Conservation (phyloP, 2,888 invertebrate genomes). For the Hyposoter didymator region DNA sequence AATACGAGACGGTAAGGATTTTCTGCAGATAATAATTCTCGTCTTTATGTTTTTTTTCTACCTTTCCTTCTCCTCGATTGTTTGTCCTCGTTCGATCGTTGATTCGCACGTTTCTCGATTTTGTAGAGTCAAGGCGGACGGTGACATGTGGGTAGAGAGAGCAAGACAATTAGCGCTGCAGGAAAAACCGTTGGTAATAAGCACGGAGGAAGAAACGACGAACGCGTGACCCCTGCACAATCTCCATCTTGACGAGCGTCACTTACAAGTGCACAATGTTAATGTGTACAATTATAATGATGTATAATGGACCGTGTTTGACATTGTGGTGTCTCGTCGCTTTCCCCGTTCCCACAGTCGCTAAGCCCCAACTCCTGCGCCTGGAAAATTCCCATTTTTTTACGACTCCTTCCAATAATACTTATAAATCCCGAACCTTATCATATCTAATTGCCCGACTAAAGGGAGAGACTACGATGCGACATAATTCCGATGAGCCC, state of each 20-base stretch:
- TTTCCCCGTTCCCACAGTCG: background rate
- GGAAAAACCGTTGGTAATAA: slow-evolving; percentile 72
- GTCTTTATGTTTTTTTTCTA: background rate
- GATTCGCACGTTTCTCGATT: slow-evolving; percentile 26
- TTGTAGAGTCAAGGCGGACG: slow-evolving; percentile 80
- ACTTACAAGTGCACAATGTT: slow-evolving; percentile 74
- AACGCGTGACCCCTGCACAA: slow-evolving; percentile 79
- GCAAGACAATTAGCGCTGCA: slow-evolving; percentile 77
- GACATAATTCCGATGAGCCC: background rate
- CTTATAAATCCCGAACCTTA: background rate
- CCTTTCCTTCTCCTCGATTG: background rate
- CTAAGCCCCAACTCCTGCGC: background rate
- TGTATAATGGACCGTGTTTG: slow-evolving; percentile 49
- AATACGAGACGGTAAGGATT: slow-evolving; percentile 85
- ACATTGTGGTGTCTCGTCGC: slow-evolving; percentile 51
- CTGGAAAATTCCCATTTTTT: background rate
- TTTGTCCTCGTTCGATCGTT: background rate
- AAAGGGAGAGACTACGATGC: background rate
- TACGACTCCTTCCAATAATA: background rate
- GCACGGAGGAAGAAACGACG: slow-evolving; percentile 77
- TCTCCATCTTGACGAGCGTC: slow-evolving; percentile 57
- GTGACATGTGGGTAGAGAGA: slow-evolving; percentile 80
- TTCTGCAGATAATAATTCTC: background rate
- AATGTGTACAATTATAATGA: slow-evolving; percentile 74
- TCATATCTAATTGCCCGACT: background rate